Conservation (phyloP, 2,113 vertebrate species). For the Uria lomvia region DNA sequence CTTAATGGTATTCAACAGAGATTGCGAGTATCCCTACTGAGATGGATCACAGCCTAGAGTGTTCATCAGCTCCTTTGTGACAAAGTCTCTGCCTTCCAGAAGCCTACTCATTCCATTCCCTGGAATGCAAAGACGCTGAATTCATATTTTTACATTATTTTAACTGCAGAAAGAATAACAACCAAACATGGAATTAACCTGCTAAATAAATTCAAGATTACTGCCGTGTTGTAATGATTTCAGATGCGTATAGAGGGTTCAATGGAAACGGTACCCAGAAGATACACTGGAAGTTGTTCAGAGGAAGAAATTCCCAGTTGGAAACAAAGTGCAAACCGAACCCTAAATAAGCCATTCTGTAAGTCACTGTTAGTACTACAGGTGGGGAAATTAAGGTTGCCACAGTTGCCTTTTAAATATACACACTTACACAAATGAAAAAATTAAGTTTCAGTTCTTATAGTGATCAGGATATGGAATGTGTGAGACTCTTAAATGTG, state of each 20-base stretch:
- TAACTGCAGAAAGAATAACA: slow-evolving; percentile 14
- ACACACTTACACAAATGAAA: neutral
- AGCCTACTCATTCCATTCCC: slow-evolving; percentile 34
- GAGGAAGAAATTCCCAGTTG: neutral
- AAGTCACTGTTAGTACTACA: neutral
- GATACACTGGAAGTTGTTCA: neutral
- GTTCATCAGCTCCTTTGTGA: neutral
- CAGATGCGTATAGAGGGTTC: neutral
- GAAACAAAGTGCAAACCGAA: slow-evolving; percentile 28
- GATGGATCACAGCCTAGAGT: neutral
- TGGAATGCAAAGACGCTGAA: slow-evolving; percentile 28
- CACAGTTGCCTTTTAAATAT: neutral
- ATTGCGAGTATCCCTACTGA: neutral
- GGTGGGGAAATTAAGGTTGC: neutral
- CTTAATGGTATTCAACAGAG: neutral
- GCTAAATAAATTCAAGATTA: neutral
- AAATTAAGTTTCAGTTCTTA: slow-evolving; percentile 6
- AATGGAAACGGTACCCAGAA: neutral
- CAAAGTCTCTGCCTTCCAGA: slow-evolving; percentile 39
- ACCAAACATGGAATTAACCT: neutral
- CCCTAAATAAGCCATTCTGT: neutral
- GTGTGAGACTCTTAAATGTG: slow-evolving; percentile 36
- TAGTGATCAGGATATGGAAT: neutral
- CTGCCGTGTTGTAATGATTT: neutral
- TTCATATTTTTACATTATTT: neutral